Percentiles rank a stretch among this genome's conserved stretches.
phyloP scores from a whole-genome alignment of 2,888 invertebrate species.

The Acronicta psi region DNA sequence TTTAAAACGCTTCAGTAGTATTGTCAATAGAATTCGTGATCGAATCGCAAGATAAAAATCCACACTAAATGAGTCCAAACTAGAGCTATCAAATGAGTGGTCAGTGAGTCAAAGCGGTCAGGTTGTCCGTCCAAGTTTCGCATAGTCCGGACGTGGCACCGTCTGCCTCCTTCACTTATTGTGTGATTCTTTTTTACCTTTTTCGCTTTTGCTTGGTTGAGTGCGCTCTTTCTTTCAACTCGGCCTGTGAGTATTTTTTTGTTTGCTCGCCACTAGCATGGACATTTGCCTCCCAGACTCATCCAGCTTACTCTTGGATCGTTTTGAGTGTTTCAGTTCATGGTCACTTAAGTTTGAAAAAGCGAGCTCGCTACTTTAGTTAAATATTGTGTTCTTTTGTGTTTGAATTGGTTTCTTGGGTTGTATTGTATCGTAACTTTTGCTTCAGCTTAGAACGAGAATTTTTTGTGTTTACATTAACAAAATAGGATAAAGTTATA shows the following conservation, averaged over 20 bases:
- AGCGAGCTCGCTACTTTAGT: conserved; percentile 55
- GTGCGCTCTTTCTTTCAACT: conserved; percentile 77
- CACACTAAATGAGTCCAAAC: conserved; percentile 24
- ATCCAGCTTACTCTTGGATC: conserved; percentile 64
- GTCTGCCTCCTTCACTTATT: conserved; percentile 76
- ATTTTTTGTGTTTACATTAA: conserved; percentile 2
- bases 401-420: conserved; percentile 24
- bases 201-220: conserved; percentile 75
- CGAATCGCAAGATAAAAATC: conserved; percentile 33
- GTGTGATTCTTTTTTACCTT: conserved; percentile 76
- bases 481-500: neutral
- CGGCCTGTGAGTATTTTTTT: conserved; percentile 74
- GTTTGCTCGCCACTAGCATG: conserved; percentile 74
- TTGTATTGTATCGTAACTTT: conserved; percentile 34
- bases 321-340: conserved; percentile 64
- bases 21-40: conserved; percentile 33
- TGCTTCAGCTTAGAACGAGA: conserved; percentile 14
- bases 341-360: conserved; percentile 66
- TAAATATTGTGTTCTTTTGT: conserved; percentile 52
- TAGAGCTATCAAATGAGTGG: conserved; percentile 44
- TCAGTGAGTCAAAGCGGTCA: conserved; percentile 69
- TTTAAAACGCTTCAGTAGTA: conserved; percentile 19
- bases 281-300: conserved; percentile 78
- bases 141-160: conserved; percentile 74
- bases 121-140: conserved; percentile 69